These are phyloP conservation scores for Herminia tarsipennalis DNA, from an alignment of 2,888 invertebrate species.

Conservation along the genomic window DNA sequence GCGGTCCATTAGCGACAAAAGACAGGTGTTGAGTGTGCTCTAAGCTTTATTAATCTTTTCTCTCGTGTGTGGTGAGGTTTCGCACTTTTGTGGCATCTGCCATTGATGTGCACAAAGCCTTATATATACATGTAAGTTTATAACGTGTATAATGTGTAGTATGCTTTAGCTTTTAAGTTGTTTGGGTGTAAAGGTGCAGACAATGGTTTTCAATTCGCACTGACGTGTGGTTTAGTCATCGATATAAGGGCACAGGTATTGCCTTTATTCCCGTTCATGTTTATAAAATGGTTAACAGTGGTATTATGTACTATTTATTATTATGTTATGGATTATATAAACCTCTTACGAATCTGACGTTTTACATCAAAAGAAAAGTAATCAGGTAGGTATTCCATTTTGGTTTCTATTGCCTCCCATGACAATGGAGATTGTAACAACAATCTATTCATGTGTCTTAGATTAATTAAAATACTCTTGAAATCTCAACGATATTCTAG, in stretches of 20 bases:
- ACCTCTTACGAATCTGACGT: too few species aligned
- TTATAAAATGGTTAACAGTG: too few species aligned
- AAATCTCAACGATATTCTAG: too few species aligned
- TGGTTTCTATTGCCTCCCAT: too few species aligned
- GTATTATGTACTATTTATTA: too few species aligned
- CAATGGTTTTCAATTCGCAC: slow-evolving; percentile 35
- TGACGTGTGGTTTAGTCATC: slow-evolving; percentile 18
- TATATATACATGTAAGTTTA: slow-evolving; percentile 30
- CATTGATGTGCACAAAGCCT: slow-evolving; percentile 70
- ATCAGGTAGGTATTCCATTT: too few species aligned
- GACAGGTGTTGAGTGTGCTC: slow-evolving; percentile 80
- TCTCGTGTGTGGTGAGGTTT: slow-evolving; percentile 64
- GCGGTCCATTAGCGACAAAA: slow-evolving; percentile 82
- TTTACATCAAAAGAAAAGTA: too few species aligned
- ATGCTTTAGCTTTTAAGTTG: slow-evolving; percentile 29
- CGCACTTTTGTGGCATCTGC: slow-evolving; percentile 75
- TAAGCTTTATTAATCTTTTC: slow-evolving; percentile 86
- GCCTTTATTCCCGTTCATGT: too few species aligned
- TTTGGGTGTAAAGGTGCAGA: slow-evolving; percentile 21
- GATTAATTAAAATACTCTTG: too few species aligned
- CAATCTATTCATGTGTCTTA: too few species aligned
- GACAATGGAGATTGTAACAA: too few species aligned
- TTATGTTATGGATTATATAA: too few species aligned
- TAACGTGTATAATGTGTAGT: not conserved
- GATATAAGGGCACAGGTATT: not conserved